These are phyloP conservation scores for Odiellus spinosus DNA, from an alignment of 2,888 invertebrate genomes.

Conservation along the genomic window DNA sequence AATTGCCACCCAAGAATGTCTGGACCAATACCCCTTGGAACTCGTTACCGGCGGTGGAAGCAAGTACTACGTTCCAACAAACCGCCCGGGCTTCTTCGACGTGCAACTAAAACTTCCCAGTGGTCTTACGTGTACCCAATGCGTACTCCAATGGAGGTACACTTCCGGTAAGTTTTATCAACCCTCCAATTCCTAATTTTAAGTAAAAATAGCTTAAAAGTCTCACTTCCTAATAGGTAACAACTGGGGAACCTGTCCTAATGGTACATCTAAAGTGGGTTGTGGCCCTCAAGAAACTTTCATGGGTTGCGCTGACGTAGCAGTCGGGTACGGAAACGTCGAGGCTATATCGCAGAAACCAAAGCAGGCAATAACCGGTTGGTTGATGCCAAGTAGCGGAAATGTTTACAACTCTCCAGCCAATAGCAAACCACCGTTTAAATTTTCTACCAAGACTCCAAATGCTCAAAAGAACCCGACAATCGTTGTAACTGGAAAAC, in stretches of 20 bases:
- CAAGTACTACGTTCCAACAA: constrained; percentile 7
- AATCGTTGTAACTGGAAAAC: too few species aligned
- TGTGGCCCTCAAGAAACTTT: constrained; percentile 21
- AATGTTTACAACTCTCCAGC: too few species aligned
- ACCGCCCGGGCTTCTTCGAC: constrained; percentile 5
- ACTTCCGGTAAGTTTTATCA: constrained; percentile 23
- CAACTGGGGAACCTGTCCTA: constrained; percentile 18
- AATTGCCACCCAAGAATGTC: constrained; percentile 25
- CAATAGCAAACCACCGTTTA: too few species aligned
- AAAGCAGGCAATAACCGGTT: too few species aligned
- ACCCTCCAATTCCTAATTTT: too few species aligned
- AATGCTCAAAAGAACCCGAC: too few species aligned
- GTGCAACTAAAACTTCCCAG: constrained; percentile 22
- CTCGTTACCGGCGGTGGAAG: constrained; percentile 21
- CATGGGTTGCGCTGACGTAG: constrained; percentile 19
- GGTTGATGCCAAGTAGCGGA: too few species aligned
- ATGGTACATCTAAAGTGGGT: constrained; percentile 14
- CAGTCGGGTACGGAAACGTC: neutral
- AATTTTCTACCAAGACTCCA: too few species aligned
- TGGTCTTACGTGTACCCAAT: constrained; percentile 25
- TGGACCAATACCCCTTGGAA: constrained; percentile 25
- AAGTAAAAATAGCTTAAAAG: too few species aligned
- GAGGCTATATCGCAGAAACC: too few species aligned
- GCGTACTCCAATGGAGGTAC: constrained; percentile 32
- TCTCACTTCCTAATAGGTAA: constrained; percentile 22